phyloP scores from a whole-genome alignment of 2,113 vertebrate species.

The Eurystomus gularis region DNA sequence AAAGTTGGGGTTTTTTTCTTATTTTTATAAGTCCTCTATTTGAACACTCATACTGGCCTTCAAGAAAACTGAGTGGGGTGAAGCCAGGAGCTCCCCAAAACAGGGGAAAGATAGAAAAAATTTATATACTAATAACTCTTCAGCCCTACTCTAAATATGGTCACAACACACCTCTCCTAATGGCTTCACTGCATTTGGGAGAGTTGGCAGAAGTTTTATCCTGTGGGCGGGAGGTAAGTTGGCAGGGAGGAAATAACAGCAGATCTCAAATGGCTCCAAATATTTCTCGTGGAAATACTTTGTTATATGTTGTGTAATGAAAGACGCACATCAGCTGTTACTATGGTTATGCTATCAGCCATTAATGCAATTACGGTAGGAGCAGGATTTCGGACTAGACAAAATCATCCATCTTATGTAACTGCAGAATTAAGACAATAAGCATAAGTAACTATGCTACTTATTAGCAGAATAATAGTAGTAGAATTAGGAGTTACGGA shows the following conservation, averaged over 20 bases:
- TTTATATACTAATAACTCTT: not conserved
- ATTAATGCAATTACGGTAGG: slow-evolving; percentile 46
- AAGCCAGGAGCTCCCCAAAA: not conserved
- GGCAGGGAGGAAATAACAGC: not conserved
- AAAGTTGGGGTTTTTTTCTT: not conserved
- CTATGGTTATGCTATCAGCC: slow-evolving; percentile 46
- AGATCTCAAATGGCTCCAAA: not conserved
- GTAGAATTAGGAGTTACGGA: not conserved
- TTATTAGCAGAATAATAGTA: too few species aligned
- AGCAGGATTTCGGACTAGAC: slow-evolving; percentile 32
- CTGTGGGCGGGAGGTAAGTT: slow-evolving; percentile 82
- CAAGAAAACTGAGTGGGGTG: slow-evolving; percentile 61
- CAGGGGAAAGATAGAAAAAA: not conserved
- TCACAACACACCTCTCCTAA: slow-evolving; percentile 73
- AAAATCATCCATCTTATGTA: slow-evolving; percentile 46
- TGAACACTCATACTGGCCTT: slow-evolving; percentile 66
- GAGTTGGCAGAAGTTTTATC: slow-evolving; percentile 78
- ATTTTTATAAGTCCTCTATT: slow-evolving; percentile 49
- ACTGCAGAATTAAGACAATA: slow-evolving; percentile 21
- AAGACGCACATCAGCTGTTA: slow-evolving; percentile 20
- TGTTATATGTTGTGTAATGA: slow-evolving; percentile 11
- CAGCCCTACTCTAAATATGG: slow-evolving; percentile 51
- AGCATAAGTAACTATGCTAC: not conserved
- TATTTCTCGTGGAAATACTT: slow-evolving; percentile 9
- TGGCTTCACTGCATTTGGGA: slow-evolving; percentile 80